Conservation (phyloP, 2,113 vertebrate genomes). For the Misgurnus anguillicaudatus region DNA sequence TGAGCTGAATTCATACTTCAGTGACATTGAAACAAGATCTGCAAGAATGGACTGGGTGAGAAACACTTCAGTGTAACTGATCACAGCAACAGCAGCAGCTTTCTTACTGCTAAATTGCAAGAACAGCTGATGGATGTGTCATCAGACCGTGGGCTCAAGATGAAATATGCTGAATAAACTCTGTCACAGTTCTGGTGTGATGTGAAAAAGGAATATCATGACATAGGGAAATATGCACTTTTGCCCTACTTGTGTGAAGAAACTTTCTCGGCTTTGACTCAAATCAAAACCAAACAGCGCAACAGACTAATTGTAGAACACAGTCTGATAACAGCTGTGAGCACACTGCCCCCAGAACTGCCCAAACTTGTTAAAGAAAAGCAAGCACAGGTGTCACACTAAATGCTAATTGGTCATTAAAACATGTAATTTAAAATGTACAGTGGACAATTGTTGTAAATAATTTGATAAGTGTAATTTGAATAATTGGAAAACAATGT, state of each 20-base stretch:
- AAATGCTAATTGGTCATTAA: too few species aligned
- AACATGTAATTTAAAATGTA: too few species aligned
- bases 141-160: neutral
- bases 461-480: too few species aligned
- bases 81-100: too few species aligned
- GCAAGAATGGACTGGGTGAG: too few species aligned
- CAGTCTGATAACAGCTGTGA: conserved; percentile 1
- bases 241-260: conserved; percentile 36
- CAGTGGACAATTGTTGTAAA: too few species aligned
- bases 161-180: conserved; percentile 30
- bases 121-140: too few species aligned
- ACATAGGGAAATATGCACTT: neutral
- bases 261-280: conserved; percentile 25
- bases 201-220: too few species aligned
- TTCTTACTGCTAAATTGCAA: neutral
- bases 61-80: too few species aligned
- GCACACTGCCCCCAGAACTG: neutral
- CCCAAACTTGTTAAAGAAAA: neutral
- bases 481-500: too few species aligned
- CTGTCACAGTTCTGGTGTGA: neutral
- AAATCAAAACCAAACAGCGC: conserved; percentile 33
- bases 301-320: conserved; percentile 16
- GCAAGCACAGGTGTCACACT: neutral
- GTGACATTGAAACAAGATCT: too few species aligned
- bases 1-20: too few species aligned